phyloP scores from a whole-genome alignment of 2,888 invertebrate genomes.

The Dascillus cervinus region DNA sequence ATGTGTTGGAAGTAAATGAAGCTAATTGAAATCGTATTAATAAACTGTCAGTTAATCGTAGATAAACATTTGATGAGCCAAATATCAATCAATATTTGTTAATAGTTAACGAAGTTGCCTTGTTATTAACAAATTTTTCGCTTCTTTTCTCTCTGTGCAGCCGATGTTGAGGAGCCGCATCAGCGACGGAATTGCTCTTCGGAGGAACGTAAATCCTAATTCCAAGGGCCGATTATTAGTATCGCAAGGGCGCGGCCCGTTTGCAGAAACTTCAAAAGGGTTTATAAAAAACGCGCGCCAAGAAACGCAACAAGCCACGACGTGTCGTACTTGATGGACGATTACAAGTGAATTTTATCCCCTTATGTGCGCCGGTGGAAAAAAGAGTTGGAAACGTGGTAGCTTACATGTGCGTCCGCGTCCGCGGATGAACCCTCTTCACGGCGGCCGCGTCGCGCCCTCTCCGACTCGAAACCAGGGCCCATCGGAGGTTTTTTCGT shows the following conservation, averaged over 20 bases:
- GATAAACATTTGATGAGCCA: too few relatives aligned
- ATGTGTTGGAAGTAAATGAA: too few relatives aligned
- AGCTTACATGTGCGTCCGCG: constrained; percentile 10
- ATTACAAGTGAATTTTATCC: constrained; percentile 17
- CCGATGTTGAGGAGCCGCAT: constrained; percentile 36
- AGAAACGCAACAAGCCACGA: constrained; percentile 10
- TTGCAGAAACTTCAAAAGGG: too few relatives aligned
- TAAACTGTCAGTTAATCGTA: too few relatives aligned
- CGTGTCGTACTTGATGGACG: constrained; percentile 18
- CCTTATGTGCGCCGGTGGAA: constrained; percentile 18
- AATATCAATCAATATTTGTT: too few relatives aligned
- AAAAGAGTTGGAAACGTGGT: too few relatives aligned
- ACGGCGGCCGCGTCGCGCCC: not conserved
- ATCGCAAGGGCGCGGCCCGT: constrained; percentile 16
- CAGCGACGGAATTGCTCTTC: constrained; percentile 36
- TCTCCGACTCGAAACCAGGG: not conserved
- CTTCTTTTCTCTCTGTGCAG: too few relatives aligned
- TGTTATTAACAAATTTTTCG: too few relatives aligned
- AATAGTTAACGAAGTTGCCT: too few relatives aligned
- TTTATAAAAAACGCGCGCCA: too few relatives aligned
- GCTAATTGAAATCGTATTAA: too few relatives aligned
- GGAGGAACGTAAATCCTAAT: constrained; percentile 40
- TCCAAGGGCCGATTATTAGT: constrained; percentile 29
- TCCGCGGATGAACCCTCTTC: not conserved
- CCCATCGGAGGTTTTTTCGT: not conserved